Conservation (phyloP, 2,113 vertebrate species). For the Burhinus oedicnemus region DNA sequence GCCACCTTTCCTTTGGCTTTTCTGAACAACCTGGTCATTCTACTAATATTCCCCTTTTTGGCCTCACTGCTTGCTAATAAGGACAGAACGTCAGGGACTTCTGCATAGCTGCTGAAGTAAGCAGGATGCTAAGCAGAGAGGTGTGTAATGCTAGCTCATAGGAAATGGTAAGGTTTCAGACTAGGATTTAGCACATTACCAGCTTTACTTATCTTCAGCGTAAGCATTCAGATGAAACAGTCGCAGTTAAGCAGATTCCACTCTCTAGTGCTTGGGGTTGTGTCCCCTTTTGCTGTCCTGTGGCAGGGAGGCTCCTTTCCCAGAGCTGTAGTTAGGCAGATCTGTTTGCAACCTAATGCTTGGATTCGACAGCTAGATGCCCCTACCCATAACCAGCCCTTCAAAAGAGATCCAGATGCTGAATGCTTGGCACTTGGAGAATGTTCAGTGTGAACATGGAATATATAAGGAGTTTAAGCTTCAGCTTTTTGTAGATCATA, state of each 20-base stretch:
- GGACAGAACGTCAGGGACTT: not conserved
- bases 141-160: not conserved
- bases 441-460: not conserved
- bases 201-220: conserved; percentile 23
- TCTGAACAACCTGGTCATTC: not conserved
- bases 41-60: not conserved
- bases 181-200: conserved; percentile 29
- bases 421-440: not conserved
- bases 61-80: not conserved
- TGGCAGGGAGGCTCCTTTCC: not conserved
- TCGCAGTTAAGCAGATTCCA: conserved; percentile 10
- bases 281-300: not conserved
- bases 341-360: not conserved
- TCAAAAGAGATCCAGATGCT: not conserved
- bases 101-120: not conserved
- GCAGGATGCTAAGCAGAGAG: not conserved
- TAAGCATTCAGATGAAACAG: conserved; percentile 37
- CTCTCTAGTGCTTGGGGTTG: not conserved
- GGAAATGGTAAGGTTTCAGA: conserved; percentile 18
- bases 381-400: not conserved
- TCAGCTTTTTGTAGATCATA: not conserved
- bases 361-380: not conserved
- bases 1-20: not conserved
- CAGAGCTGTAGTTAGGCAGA: not conserved
- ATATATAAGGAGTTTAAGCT: not conserved